Evolutionary conservation across 2,888 invertebrate genomes (phyloP).

Genomic region (Spatulosminthurus flaviceps): DNA sequence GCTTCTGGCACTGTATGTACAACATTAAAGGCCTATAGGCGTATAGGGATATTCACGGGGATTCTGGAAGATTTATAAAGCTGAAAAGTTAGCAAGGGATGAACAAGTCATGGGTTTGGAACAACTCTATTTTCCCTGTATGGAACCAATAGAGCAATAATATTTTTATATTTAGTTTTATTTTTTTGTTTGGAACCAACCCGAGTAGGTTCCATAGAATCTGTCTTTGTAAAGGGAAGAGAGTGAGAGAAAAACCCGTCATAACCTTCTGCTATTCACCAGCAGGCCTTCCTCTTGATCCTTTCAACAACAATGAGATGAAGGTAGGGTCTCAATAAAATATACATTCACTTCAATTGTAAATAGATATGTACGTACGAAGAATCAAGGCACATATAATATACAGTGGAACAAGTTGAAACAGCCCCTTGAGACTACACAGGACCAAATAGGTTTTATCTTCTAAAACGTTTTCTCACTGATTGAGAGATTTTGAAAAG

Average conservation of each 20-base stretch:
- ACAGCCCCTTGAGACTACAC: not conserved
- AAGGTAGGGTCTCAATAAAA: slow-evolving; percentile 22
- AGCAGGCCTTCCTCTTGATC: slow-evolving; percentile 47
- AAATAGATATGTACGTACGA: not conserved
- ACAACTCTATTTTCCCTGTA: not conserved
- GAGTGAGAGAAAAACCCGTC: slow-evolving; percentile 26
- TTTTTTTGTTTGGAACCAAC: not conserved
- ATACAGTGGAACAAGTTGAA: no score
- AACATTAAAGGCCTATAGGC: not conserved
- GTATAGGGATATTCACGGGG: not conserved
- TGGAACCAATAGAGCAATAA: slow-evolving; percentile 25
- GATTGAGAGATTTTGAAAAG: slow-evolving; percentile 51
- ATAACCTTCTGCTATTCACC: slow-evolving; percentile 35
- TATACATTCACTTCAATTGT: not conserved
- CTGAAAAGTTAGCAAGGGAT: not conserved
- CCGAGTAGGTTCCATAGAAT: not conserved
- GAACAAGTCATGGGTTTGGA: slow-evolving; percentile 14
- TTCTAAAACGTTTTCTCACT: slow-evolving; percentile 45
- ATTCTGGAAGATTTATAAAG: not conserved
- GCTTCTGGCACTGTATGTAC: not conserved
- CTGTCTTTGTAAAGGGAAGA: slow-evolving; percentile 16
- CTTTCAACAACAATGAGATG: slow-evolving; percentile 41
- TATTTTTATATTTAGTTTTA: slow-evolving; percentile 32
- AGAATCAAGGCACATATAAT: no score
- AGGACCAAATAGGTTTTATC: slow-evolving; percentile 14